Conservation (phyloP, 2,797 vertebrate genomes). For the Chaunax sp. region DNA sequence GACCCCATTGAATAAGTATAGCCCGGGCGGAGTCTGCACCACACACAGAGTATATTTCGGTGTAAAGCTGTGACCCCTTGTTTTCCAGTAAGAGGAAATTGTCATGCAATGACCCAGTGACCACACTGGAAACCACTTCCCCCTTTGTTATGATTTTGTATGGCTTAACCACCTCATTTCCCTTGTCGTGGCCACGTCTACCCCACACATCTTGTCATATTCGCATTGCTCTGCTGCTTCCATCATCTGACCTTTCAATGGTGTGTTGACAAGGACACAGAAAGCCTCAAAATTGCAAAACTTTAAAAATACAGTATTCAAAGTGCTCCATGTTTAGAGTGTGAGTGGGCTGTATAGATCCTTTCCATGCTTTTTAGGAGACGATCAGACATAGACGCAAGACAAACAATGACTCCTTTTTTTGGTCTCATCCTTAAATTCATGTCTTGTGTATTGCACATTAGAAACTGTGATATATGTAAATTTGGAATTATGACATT, state of each 20-base stretch:
- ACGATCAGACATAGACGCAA: slow-evolving; percentile 41
- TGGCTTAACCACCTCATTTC: slow-evolving; percentile 68
- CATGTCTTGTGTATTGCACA: background rate
- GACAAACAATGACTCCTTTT: slow-evolving; percentile 56
- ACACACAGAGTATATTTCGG: slow-evolving; percentile 72
- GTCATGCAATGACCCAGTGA: slow-evolving; percentile 77
- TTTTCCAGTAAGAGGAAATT: slow-evolving; percentile 78
- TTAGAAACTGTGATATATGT: background rate
- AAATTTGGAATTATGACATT: background rate
- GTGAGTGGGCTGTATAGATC: slow-evolving; percentile 53
- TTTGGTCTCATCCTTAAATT: slow-evolving; percentile 24
- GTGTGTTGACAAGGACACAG: slow-evolving; percentile 60
- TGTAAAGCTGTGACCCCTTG: slow-evolving; percentile 73
- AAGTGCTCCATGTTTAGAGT: slow-evolving; percentile 64
- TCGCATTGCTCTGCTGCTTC: slow-evolving; percentile 42
- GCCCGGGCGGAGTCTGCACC: slow-evolving; percentile 45
- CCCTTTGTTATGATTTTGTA: slow-evolving; percentile 76
- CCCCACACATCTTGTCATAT: slow-evolving; percentile 64
- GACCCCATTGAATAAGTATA: slow-evolving; percentile 63
- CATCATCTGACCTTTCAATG: slow-evolving; percentile 60
- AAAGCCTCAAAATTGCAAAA: slow-evolving; percentile 73
- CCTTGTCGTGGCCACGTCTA: slow-evolving; percentile 56
- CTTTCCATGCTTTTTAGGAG: slow-evolving; percentile 41
- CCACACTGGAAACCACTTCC: slow-evolving; percentile 80
- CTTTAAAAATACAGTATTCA: slow-evolving; percentile 50